Evolutionary conservation across 1,140 invertebrate genomes (phyloP).

Genomic region (Mycetomoellerius zeteki): DNA sequence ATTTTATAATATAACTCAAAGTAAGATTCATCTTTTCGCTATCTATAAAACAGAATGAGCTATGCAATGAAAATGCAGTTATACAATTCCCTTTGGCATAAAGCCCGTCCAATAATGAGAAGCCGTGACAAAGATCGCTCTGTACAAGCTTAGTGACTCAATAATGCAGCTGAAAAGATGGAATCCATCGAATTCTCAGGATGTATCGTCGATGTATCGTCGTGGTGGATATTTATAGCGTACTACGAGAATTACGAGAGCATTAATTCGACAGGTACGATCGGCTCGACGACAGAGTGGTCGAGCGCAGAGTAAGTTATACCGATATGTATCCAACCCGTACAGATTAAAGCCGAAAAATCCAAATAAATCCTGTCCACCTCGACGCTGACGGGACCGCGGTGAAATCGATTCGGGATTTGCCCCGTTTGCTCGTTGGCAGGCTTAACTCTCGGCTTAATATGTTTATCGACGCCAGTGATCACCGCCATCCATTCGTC

Average conservation of each 20-base stretch:
- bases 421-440: slow-evolving; percentile 63
- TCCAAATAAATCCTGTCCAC: slow-evolving; percentile 61
- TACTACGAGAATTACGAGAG: slow-evolving; percentile 61
- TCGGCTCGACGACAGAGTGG: slow-evolving; percentile 39
- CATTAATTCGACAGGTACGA: slow-evolving; percentile 70
- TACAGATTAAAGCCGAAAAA: slow-evolving; percentile 68
- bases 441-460: slow-evolving; percentile 72
- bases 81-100: background rate
- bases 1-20: background rate
- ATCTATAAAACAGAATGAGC: background rate
- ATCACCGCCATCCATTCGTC: slow-evolving; percentile 72
- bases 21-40: background rate
- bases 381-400: slow-evolving; percentile 25
- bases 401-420: slow-evolving; percentile 75
- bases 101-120: slow-evolving; percentile 19
- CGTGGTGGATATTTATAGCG: slow-evolving; percentile 45
- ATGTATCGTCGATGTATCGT: slow-evolving; percentile 21
- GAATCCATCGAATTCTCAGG: slow-evolving; percentile 13
- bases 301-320: slow-evolving; percentile 44
- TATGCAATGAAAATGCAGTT: background rate
- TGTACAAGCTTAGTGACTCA: slow-evolving; percentile 27
- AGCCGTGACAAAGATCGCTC: slow-evolving; percentile 18
- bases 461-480: slow-evolving; percentile 70
- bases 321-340: slow-evolving; percentile 16
- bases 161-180: slow-evolving; percentile 24